Conservation (phyloP, 1,140 invertebrate genomes). For the Xylocopa sonorina region DNA sequence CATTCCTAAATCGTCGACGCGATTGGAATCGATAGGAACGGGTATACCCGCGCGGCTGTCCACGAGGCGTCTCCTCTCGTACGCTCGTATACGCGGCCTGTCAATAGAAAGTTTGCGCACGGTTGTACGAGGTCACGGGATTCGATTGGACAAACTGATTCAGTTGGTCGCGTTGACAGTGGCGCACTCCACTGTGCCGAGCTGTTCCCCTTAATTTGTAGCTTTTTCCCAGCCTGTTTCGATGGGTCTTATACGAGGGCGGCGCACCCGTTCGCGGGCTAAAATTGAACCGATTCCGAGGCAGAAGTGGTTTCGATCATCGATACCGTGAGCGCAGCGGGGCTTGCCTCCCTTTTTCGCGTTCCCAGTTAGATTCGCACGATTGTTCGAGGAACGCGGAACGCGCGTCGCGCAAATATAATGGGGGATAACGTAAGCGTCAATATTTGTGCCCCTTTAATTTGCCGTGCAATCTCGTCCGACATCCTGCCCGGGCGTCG, state of each 20-base stretch:
- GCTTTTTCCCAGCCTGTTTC: constrained; percentile 3
- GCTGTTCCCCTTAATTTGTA: constrained; percentile 37
- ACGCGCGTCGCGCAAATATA: constrained; percentile 31
- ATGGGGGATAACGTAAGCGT: constrained; percentile 28
- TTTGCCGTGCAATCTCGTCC: constrained; percentile 14
- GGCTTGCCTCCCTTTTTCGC: not conserved
- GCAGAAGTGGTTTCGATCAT: constrained; percentile 36
- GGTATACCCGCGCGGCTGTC: not conserved
- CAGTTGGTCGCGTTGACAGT: not conserved
- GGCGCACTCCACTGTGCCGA: constrained; percentile 1
- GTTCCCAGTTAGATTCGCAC: not conserved
- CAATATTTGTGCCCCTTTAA: constrained; percentile 41
- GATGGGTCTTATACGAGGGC: constrained; percentile 28
- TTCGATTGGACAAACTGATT: constrained; percentile 42
- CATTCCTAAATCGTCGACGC: not conserved
- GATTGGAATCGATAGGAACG: not conserved
- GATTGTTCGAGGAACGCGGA: constrained; percentile 18
- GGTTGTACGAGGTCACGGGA: not conserved
- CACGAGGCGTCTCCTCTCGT: not conserved
- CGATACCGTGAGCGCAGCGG: not conserved
- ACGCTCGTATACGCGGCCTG: not conserved
- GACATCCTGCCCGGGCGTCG: too few relatives aligned
- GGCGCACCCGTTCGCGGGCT: not conserved
- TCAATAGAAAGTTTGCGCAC: constrained; percentile 38
- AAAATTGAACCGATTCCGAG: constrained; percentile 17